Base-by-base conservation (phyloP, 2,888 invertebrate genomes). In the Entomobrya multifasciata region DNA sequence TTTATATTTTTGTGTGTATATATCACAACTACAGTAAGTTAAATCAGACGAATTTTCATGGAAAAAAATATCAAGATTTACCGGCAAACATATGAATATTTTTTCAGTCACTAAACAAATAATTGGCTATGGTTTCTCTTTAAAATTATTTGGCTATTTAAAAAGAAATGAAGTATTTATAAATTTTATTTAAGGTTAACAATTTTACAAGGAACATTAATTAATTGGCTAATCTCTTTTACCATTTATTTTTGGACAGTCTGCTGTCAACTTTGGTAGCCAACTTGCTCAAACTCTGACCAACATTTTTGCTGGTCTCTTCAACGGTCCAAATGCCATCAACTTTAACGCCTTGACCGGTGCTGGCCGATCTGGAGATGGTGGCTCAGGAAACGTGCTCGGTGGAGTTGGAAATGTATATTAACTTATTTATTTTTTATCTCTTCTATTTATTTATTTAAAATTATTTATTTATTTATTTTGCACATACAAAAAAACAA, bases 361-460 rank as follows among this genome's bases (percentile, higher is more conserved):
- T 47, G 87, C 84, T 72, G 83, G 82, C n/a, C 86, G 88, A n/a
- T 44, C 74, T 52, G 89, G 88, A 52, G 81, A 65, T 1, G 87
- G 88, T 25, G 83, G 86, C 72, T 65, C 85, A 22, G 88, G 88
- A 62, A 87, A 90, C 67, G 85, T 91, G 20, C 90, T 91, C 67
- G 91, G 91, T 20, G 91, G 91, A 88, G 89, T 91, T 80, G 91
- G 91, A 89, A 91, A 91, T 88, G 91, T 91, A 90, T 65, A 88
- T 76, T 87, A 72, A 86, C 72, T 36, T 81, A 74, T 78, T 85
- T 86, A 74, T 76, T 80, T 80, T 49, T 67, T 20, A 77, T 17
- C 55, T 76, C 27, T 67, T 49, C 20, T 70, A 55, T 41, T 41
- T 84, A 36, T 57, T 67, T 84, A 70, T 79, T 60, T 79, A 52